Conservation (phyloP, 2,797 vertebrate genomes). For the Numenius phaeopus region DNA sequence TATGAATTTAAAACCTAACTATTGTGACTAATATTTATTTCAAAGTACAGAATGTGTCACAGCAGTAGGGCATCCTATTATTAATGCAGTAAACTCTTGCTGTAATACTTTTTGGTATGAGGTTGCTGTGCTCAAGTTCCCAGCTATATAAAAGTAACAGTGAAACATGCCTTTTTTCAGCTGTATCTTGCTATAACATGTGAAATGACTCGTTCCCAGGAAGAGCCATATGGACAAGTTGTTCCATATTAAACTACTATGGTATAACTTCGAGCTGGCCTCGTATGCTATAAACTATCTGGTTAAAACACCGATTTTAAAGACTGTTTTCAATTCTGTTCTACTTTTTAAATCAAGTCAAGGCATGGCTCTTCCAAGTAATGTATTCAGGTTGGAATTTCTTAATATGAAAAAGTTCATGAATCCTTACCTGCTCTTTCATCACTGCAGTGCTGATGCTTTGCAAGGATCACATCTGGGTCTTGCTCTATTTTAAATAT, state of each 20-base stretch:
- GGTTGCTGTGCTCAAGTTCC: conserved; percentile 54
- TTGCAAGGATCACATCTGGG: conserved; percentile 20
- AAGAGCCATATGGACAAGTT: conserved; percentile 68
- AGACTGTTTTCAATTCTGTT: conserved; percentile 50
- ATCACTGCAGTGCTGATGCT: neutral
- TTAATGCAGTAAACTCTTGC: conserved; percentile 77
- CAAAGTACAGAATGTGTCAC: conserved; percentile 69
- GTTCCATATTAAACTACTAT: conserved; percentile 57
- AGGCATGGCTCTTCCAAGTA: conserved; percentile 44
- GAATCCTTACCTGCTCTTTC: conserved; percentile 51
- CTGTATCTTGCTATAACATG: conserved; percentile 70
- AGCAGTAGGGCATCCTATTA: conserved; percentile 76
- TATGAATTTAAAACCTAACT: conserved; percentile 69
- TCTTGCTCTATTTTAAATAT: conserved; percentile 20
- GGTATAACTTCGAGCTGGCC: conserved; percentile 18
- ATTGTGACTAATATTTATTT: conserved; percentile 80
- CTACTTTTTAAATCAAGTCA: conserved; percentile 56
- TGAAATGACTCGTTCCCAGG: conserved; percentile 55
- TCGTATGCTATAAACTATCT: conserved; percentile 23
- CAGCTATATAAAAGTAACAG: conserved; percentile 70
- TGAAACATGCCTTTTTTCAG: conserved; percentile 70
- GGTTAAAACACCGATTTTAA: conserved; percentile 45
- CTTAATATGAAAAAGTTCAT: conserved; percentile 63
- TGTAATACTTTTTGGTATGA: conserved; percentile 72
- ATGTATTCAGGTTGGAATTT: conserved; percentile 57